These are phyloP conservation scores for Heteractis magnifica DNA, from an alignment of 92 coral and sea anemone genomes.

Conservation along the genomic window DNA sequence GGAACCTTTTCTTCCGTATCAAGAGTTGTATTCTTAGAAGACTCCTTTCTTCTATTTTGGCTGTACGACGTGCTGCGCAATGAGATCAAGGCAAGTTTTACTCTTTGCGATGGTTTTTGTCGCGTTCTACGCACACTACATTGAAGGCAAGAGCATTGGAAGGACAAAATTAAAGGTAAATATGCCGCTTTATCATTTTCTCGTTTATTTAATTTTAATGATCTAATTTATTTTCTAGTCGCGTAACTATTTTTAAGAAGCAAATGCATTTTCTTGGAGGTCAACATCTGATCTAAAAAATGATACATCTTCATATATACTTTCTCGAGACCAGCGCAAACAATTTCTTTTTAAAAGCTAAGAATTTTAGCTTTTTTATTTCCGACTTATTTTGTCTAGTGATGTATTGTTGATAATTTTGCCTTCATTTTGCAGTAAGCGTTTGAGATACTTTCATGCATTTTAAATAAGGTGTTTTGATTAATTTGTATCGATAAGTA, in stretches of 20 bases:
- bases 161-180: background rate
- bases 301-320: background rate
- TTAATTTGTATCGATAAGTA: background rate
- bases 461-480: background rate
- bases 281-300: background rate
- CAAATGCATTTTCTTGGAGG: background rate
- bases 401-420: too few species aligned
- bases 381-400: background rate
- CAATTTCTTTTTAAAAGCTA: background rate
- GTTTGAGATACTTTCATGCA: background rate
- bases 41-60: background rate
- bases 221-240: too few species aligned
- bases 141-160: background rate
- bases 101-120: background rate
- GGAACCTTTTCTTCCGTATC: background rate
- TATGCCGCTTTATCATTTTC: background rate
- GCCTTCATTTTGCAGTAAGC: too few species aligned
- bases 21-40: background rate
- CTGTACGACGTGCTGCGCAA: background rate
- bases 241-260: background rate
- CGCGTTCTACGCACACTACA: background rate
- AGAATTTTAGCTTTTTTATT: background rate
- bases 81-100: background rate
- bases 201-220: too few species aligned
- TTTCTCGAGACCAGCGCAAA: background rate